Evolutionary conservation across 2,888 invertebrate species (phyloP).

Genomic region (Ennomos erosarius): DNA sequence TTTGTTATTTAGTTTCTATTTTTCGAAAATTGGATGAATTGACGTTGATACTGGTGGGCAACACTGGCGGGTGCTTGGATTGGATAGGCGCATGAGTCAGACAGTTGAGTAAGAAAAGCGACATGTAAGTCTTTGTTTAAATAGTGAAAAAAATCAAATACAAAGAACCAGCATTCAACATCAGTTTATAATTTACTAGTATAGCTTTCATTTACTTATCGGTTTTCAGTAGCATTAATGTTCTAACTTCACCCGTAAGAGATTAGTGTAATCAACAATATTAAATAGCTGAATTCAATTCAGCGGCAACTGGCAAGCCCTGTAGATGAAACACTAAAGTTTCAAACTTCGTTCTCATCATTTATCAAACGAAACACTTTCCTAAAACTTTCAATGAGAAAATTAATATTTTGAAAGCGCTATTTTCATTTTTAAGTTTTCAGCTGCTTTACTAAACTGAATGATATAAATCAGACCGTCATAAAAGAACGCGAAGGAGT

Average conservation of each 20-base stretch:
- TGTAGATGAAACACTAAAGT: conserved; percentile 42
- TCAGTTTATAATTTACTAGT: conserved; percentile 9
- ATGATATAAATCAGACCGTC: conserved; percentile 7
- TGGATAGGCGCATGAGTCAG: too few species aligned
- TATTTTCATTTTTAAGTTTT: conserved; percentile 12
- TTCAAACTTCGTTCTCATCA: conserved; percentile 39
- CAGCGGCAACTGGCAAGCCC: conserved; percentile 34
- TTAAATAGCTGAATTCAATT: conserved; percentile 43
- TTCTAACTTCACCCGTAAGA: conserved; percentile 34
- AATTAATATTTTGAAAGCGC: conserved; percentile 21
- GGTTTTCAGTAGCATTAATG: conserved; percentile 31
- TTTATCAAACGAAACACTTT: conserved; percentile 41
- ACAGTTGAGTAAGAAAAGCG: too few species aligned
- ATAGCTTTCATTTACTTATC: conserved; percentile 19
- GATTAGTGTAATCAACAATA: conserved; percentile 44
- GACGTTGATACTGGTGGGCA: too few species aligned
- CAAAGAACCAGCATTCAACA: too few species aligned
- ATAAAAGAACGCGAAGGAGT: background rate
- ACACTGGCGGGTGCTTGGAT: too few species aligned
- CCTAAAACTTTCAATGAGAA: conserved; percentile 31
- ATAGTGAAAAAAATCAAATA: too few species aligned
- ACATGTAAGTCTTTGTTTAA: too few species aligned
- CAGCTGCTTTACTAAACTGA: conserved; percentile 8
- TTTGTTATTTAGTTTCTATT: too few species aligned
- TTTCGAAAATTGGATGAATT: too few species aligned